A percentile compares a stretch with the other conserved stretches of the same genome.
Evolutionary conservation across 2,113 vertebrate species (phyloP).

Genomic region (Carlito syrichta): DNA sequence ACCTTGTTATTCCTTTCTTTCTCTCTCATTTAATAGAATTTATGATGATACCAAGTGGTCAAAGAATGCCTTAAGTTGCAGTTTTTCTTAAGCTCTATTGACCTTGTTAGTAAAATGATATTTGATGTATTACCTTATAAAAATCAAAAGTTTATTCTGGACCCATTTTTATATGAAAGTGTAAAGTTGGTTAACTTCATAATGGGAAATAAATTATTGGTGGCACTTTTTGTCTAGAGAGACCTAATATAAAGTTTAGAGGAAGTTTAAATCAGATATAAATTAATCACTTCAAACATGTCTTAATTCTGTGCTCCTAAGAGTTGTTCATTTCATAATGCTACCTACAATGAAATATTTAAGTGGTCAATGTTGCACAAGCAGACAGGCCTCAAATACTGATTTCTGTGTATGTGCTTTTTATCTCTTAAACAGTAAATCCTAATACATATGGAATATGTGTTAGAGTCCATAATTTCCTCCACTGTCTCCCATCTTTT

Average conservation of each 20-base stretch:
- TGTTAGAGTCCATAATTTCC: neutral
- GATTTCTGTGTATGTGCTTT: neutral
- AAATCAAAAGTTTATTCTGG: slow-evolving; percentile 74
- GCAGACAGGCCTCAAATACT: neutral
- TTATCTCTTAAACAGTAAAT: slow-evolving; percentile 36
- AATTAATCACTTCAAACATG: slow-evolving; percentile 6
- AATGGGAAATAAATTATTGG: neutral
- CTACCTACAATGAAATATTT: slow-evolving; percentile 14
- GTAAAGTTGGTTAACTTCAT: neutral
- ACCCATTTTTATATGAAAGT: neutral
- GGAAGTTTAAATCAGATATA: neutral
- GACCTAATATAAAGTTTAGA: slow-evolving; percentile 40
- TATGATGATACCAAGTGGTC: slow-evolving; percentile 75
- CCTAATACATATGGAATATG: neutral
- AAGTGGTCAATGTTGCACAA: neutral
- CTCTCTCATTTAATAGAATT: slow-evolving; percentile 65
- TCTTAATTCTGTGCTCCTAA: neutral
- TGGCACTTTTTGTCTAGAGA: neutral
- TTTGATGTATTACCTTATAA: slow-evolving; percentile 73
- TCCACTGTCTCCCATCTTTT: neutral
- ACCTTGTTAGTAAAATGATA: slow-evolving; percentile 81
- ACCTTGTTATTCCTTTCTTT: slow-evolving; percentile 19
- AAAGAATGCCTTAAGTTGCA: slow-evolving; percentile 76
- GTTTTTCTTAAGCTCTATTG: slow-evolving; percentile 76
- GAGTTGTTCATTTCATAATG: neutral